A percentile compares a stretch with the other conserved stretches of the same genome.
phyloP scores from a whole-genome alignment of 2,113 vertebrate species.

The Tragulus kanchil region DNA sequence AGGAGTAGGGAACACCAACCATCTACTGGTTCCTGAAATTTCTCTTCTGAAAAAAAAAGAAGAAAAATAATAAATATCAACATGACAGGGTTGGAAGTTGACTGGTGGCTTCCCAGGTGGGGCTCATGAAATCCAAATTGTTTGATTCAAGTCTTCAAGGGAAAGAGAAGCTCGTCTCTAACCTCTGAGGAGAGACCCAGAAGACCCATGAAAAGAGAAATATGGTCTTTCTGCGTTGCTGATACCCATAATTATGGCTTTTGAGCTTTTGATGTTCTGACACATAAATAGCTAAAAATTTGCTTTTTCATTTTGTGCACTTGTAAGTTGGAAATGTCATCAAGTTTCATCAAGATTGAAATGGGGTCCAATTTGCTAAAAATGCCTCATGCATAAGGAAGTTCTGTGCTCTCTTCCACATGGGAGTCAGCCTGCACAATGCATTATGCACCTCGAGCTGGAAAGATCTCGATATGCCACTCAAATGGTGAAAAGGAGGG shows the following conservation, averaged over 20 bases:
- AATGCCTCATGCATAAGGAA: conserved; percentile 88
- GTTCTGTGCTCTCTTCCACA: conserved; percentile 86
- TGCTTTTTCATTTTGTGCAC: conserved; percentile 83
- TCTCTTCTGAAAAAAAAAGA: background rate
- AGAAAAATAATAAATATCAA: conserved; percentile 58
- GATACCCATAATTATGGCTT: conserved; percentile 88
- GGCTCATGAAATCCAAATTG: conserved; percentile 78
- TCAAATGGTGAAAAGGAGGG: conserved; percentile 84
- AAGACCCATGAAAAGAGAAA: conserved; percentile 84
- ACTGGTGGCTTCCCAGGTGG: conserved; percentile 54
- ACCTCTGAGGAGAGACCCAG: conserved; percentile 83
- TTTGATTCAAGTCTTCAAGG: conserved; percentile 69
- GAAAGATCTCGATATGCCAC: conserved; percentile 86
- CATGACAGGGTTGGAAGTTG: background rate
- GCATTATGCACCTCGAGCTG: conserved; percentile 87
- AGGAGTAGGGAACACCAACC: background rate
- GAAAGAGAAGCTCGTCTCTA: conserved; percentile 71
- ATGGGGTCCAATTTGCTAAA: conserved; percentile 88
- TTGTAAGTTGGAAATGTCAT: conserved; percentile 87
- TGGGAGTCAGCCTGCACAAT: conserved; percentile 86
- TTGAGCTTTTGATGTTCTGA: conserved; percentile 88
- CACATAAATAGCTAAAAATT: conserved; percentile 88
- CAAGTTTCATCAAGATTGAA: conserved; percentile 89
- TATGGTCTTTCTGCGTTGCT: conserved; percentile 74
- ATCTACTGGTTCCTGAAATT: background rate